Percentiles rank a stretch among this genome's conserved stretches.
Conservation (phyloP, 1,140 invertebrate species). For the Lasioglossum baleicum region DNA sequence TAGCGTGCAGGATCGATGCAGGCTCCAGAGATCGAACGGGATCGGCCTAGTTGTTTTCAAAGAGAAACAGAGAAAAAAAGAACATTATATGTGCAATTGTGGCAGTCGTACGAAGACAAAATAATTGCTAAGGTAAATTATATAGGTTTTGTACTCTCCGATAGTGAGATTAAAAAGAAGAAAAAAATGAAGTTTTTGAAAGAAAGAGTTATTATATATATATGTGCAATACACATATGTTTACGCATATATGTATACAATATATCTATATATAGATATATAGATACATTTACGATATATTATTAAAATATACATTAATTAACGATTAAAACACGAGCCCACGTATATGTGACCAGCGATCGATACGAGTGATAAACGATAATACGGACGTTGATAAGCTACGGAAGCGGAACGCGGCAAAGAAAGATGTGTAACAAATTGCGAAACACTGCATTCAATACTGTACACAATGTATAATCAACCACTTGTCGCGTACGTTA, state of each 20-base stretch:
- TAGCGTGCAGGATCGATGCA: neutral
- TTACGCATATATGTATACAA: neutral
- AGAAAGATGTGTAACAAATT: constrained; percentile 34
- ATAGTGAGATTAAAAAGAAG: constrained; percentile 14
- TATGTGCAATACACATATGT: too few species aligned
- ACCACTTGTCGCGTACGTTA: constrained; percentile 59
- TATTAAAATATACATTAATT: neutral
- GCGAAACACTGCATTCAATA: constrained; percentile 53
- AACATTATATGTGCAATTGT: constrained; percentile 43
- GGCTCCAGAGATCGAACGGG: neutral
- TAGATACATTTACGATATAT: constrained; percentile 6
- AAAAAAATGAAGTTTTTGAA: neutral
- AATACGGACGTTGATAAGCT: constrained; percentile 14
- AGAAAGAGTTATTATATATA: constrained; percentile 24
- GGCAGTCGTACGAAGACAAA: constrained; percentile 64
- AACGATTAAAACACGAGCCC: constrained; percentile 15
- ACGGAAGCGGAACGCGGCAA: constrained; percentile 22
- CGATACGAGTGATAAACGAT: constrained; percentile 32
- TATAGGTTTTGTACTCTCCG: constrained; percentile 62
- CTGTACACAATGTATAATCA: constrained; percentile 63
- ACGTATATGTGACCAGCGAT: constrained; percentile 41
- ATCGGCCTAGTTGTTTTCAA: constrained; percentile 29
- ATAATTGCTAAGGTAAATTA: constrained; percentile 73
- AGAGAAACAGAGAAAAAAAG: neutral
- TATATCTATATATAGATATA: constrained; percentile 19